Base-by-base conservation (phyloP, 2,113 vertebrate genomes). In the Cisticola juncidis region DNA sequence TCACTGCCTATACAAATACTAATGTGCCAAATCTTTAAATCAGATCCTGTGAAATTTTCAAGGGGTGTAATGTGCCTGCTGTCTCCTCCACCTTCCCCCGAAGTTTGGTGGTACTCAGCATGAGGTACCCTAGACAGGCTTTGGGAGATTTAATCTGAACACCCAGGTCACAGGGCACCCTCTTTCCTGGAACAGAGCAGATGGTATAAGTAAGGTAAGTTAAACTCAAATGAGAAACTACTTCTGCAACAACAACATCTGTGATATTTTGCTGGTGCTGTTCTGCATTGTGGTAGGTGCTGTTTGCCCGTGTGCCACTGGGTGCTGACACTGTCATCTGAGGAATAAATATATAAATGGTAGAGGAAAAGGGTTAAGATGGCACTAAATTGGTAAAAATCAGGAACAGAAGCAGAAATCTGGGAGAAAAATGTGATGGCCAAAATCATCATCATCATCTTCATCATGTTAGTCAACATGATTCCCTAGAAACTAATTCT, bases 111-210 rank as follows among this genome's bases (percentile, higher is more conserved):
- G 12, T 58, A 21, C 21, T 58, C 38, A 50, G 40, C 16, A 45
- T 0, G 1, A 79, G 14, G 13, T 15, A 74, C 3, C 3, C 25
- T 42, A 45, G 10, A 38, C 8, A 60, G 14, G 6, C 3, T 64
- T 45, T 40, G 10, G 25, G 12, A 61, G 28, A 48, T 31, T n/a
- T 69, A 50, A 58, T 16, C 11, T 68, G n/a, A 93, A 25, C 12
- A 10, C 10, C 2, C 12, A 57, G 7, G 16, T 36, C 13, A 72
- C 42, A 40, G 23, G n/a, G 38, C n/a, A 57, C 2, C 3, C 4
- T 57, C 17, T 56, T 76, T 76, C 42, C 36, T 38, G 21, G 42
- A 77, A 53, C 12, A 81, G 25, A 42, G 47, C 4, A 35, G 17
- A 56, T 61, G 22, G 48, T 31, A 66, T 13, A 66, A 35, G 11